These are phyloP conservation scores for Maconellicoccus hirsutus DNA, from an alignment of 1,140 invertebrate species.

Conservation along the genomic window DNA sequence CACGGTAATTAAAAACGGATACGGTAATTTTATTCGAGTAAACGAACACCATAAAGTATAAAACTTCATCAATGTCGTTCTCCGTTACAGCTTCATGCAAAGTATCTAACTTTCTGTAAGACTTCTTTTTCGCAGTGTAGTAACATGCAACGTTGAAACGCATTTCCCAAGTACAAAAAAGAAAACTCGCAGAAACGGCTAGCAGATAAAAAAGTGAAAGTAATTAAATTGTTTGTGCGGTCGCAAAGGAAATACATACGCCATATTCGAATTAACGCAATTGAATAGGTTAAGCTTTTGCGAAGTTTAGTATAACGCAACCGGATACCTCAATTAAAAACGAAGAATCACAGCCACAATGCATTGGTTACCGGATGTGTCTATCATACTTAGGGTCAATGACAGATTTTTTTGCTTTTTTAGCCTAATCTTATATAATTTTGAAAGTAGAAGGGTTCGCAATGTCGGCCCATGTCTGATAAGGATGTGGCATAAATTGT, in stretches of 20 bases:
- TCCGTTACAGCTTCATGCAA: too few relatives aligned
- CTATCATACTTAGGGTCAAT: constrained; percentile 2
- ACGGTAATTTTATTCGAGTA: too few relatives aligned
- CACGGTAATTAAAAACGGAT: too few relatives aligned
- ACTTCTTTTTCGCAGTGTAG: too few relatives aligned
- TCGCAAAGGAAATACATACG: background rate
- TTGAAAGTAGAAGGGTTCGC: background rate
- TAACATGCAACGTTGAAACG: too few relatives aligned
- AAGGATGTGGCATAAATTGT: constrained; percentile 8
- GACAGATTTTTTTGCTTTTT: constrained; percentile 5
- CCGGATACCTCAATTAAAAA: background rate
- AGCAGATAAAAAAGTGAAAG: background rate
- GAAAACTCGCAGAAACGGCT: background rate
- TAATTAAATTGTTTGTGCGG: background rate
- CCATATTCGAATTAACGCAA: background rate
- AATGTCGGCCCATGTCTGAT: background rate
- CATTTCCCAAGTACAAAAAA: too few relatives aligned
- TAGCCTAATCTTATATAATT: background rate
- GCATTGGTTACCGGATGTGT: background rate
- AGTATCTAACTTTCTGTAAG: too few relatives aligned
- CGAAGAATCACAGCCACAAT: constrained; percentile 2
- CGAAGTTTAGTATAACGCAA: background rate
- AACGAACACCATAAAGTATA: too few relatives aligned
- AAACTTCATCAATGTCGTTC: too few relatives aligned
- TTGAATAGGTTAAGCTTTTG: background rate